Conservation (phyloP, 2,113 vertebrate species). For the Chinchilla lanigera region DNA sequence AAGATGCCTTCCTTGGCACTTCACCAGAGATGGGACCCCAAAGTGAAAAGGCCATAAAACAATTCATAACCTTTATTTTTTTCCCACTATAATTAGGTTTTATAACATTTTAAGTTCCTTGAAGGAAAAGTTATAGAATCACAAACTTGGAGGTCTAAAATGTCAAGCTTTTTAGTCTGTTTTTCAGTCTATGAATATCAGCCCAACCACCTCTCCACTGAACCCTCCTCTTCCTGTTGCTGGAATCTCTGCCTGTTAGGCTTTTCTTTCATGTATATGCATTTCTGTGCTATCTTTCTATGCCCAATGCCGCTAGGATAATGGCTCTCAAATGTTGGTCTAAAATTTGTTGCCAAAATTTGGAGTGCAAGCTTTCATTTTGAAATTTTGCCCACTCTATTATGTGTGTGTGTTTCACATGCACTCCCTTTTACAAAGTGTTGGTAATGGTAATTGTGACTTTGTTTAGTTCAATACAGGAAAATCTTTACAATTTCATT, state of each 20-base stretch:
- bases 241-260: neutral
- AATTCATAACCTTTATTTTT: constrained; percentile 50
- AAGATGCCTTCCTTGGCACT: constrained; percentile 38
- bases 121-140: constrained; percentile 14
- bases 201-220: rapidly evolving
- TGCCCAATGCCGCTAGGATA: neutral
- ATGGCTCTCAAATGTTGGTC: neutral
- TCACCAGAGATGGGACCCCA: constrained; percentile 18
- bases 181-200: neutral
- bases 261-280: neutral
- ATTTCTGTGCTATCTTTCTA: neutral
- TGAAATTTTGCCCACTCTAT: neutral
- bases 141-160: neutral
- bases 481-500: neutral
- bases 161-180: neutral
- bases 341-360: neutral
- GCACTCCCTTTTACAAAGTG: neutral
- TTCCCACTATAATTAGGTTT: constrained; percentile 40
- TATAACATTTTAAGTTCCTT: constrained; percentile 61
- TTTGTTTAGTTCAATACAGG: neutral
- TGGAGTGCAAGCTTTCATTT: constrained; percentile 9
- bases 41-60: constrained; percentile 57
- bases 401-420: neutral
- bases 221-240: neutral
- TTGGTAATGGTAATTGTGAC: neutral